These are phyloP conservation scores for Anguilla obscura DNA, from an alignment of 2,797 vertebrate genomes.

Conservation along the genomic window DNA sequence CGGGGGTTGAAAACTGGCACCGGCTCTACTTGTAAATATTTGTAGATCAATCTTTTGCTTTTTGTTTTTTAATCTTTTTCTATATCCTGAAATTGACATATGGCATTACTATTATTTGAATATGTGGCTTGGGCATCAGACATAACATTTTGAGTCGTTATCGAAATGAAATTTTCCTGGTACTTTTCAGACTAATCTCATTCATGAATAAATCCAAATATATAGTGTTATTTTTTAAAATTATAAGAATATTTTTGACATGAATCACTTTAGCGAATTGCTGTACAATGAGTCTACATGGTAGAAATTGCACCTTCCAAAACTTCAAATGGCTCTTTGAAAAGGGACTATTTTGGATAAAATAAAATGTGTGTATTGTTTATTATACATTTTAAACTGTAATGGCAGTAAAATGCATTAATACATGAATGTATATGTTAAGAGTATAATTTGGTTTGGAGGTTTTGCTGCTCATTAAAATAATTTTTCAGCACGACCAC, in stretches of 20 bases:
- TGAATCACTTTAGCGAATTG: neutral
- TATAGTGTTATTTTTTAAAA: slow-evolving; percentile 13
- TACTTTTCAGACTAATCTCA: neutral
- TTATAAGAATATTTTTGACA: slow-evolving; percentile 11
- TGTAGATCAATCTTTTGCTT: slow-evolving; percentile 10
- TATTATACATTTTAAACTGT: neutral
- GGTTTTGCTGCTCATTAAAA: neutral
- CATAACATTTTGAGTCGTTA: neutral
- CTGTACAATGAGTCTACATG: neutral
- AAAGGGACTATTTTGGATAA: slow-evolving; percentile 20
- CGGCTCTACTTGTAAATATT: slow-evolving; percentile 5
- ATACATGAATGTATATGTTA: neutral
- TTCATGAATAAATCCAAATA: slow-evolving; percentile 23
- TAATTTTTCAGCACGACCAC: neutral
- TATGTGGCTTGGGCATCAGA: slow-evolving; percentile 20
- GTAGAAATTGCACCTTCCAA: slow-evolving; percentile 20
- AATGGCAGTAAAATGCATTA: neutral
- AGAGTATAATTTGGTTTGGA: neutral
- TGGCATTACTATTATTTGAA: neutral
- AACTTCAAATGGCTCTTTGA: slow-evolving; percentile 4
- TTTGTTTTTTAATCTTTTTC: slow-evolving; percentile 15
- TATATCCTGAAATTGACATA: neutral
- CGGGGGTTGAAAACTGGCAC: neutral
- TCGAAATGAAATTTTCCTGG: neutral
- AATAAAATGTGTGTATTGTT: neutral